These are phyloP conservation scores for Calyptommatus sinebrachiatus DNA, from an alignment of 2,113 vertebrate species.

Conservation along the genomic window DNA sequence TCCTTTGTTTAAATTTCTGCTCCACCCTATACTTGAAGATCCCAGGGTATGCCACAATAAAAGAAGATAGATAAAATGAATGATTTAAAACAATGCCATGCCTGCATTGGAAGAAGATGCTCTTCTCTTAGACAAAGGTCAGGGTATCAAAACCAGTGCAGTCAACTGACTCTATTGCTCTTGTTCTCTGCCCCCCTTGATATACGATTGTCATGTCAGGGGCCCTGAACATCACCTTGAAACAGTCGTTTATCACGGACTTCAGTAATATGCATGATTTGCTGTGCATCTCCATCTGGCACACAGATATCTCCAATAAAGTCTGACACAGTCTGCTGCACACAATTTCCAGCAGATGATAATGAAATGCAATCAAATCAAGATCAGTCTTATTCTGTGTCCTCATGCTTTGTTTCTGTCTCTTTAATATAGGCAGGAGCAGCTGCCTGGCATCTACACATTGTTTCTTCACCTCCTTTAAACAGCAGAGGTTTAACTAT, in stretches of 20 bases:
- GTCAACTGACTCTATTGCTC: background rate
- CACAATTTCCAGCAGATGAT: slow-evolving; percentile 50
- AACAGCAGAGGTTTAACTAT: background rate
- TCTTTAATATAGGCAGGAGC: slow-evolving; percentile 3
- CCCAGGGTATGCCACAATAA: too few species aligned
- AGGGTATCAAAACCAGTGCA: background rate
- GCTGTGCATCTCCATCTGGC: slow-evolving; percentile 33
- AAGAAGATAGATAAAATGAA: background rate
- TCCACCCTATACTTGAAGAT: too few species aligned
- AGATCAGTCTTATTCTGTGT: slow-evolving; percentile 51
- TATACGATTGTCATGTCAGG: background rate
- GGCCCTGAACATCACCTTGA: background rate
- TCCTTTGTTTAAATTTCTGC: too few species aligned
- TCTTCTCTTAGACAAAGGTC: background rate
- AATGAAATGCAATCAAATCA: slow-evolving; percentile 56
- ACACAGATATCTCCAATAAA: slow-evolving; percentile 19
- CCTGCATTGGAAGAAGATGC: background rate
- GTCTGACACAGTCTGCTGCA: slow-evolving; percentile 53
- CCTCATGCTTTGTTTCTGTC: slow-evolving; percentile 35
- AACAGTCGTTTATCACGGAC: slow-evolving; percentile 2
- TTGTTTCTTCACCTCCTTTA: background rate
- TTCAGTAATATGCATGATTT: background rate
- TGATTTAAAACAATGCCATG: too few species aligned
- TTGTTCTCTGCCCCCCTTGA: background rate
- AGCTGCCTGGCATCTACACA: slow-evolving; percentile 5